Conservation (phyloP, 2,888 invertebrate species). For the Cordilura impudica region DNA sequence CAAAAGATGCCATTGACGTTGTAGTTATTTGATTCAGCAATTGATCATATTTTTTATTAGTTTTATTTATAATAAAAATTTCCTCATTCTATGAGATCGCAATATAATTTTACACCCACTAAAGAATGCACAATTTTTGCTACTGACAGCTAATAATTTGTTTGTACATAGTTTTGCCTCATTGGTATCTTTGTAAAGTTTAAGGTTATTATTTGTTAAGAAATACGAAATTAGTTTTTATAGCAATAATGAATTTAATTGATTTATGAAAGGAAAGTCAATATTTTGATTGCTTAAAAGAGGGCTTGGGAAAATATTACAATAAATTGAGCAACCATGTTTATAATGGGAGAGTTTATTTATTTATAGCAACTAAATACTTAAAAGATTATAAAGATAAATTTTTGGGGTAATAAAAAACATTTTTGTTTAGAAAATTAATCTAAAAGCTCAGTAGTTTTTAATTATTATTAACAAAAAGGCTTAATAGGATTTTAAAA, state of each 20-base stretch:
- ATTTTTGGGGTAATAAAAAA: too few relatives aligned
- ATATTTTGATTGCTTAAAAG: background rate
- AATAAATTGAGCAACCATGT: background rate
- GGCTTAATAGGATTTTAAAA: too few relatives aligned
- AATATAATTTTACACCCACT: conserved; percentile 44
- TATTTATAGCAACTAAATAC: too few relatives aligned
- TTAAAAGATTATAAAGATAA: too few relatives aligned
- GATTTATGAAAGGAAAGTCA: background rate
- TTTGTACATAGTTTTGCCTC: background rate
- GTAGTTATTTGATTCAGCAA: conserved; percentile 14
- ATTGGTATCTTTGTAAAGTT: conserved; percentile 5
- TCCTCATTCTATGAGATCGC: background rate
- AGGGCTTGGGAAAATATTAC: background rate
- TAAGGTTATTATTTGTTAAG: conserved; percentile 31
- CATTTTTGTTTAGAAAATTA: too few relatives aligned
- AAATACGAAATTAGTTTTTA: background rate
- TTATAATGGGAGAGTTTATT: too few relatives aligned
- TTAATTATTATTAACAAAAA: too few relatives aligned
- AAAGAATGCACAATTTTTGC: conserved; percentile 32
- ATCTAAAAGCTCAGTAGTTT: too few relatives aligned
- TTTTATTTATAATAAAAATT: background rate
- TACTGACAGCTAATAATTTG: conserved; percentile 39
- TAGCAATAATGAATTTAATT: background rate
- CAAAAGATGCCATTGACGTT: conserved; percentile 31
- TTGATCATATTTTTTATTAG: conserved; percentile 39